Conservation (phyloP, 2,113 vertebrate species). For the Urocynchramus pylzowi region DNA sequence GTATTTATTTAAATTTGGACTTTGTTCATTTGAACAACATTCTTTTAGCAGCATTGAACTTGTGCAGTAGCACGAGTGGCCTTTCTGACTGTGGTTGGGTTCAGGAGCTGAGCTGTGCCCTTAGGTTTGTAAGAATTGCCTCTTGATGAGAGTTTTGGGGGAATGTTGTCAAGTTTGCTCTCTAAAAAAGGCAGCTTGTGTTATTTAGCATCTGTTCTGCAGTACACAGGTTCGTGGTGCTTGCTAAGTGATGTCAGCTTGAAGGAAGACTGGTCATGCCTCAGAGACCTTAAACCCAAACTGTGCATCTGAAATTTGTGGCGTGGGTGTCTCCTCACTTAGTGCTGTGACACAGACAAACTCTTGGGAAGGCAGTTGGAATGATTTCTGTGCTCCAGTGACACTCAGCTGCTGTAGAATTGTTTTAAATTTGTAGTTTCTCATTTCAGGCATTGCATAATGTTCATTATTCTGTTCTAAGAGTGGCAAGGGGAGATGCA, state of each 20-base stretch:
- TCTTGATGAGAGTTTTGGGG: background rate
- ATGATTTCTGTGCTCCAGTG: background rate
- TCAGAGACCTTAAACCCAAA: background rate
- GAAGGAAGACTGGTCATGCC: background rate
- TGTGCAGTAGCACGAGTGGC: background rate
- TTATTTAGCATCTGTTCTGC: background rate
- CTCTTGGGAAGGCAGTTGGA: background rate
- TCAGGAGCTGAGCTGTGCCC: background rate
- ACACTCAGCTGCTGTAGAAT: background rate
- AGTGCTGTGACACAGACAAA: background rate
- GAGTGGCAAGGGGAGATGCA: background rate
- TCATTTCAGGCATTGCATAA: background rate
- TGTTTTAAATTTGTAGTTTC: background rate
- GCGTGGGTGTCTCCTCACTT: fast-evolving
- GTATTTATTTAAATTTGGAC: fast-evolving
- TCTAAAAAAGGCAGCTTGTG: background rate
- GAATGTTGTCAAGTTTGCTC: too few species aligned
- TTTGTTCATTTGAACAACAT: background rate
- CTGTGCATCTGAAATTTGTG: background rate
- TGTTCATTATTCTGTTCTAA: background rate
- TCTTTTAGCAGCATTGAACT: background rate
- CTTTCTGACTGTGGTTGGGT: fast-evolving
- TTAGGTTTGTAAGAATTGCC: background rate
- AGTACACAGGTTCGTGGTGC: background rate
- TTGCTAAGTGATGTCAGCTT: background rate